These are phyloP conservation scores for Uropetala carovei DNA, from an alignment of 2,888 invertebrate genomes.

Conservation along the genomic window DNA sequence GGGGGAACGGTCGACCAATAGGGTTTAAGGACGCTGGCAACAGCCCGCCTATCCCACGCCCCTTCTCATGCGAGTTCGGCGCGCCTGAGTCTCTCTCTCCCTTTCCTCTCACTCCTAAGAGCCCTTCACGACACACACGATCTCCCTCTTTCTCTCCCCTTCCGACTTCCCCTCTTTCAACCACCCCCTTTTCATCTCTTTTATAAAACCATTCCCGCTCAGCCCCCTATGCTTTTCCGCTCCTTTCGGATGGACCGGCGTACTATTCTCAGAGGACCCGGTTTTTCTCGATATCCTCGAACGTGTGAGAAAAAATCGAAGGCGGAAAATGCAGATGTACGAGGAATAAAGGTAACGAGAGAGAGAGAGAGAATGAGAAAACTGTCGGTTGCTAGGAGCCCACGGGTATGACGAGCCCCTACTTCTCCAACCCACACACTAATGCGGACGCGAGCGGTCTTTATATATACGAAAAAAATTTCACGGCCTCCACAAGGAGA, in stretches of 20 bases:
- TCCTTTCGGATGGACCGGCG: constrained; percentile 18
- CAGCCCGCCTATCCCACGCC: constrained; percentile 33
- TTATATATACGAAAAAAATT: constrained; percentile 7
- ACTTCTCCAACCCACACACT: neutral
- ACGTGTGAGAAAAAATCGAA: no score
- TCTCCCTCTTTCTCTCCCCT: neutral
- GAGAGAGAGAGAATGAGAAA: neutral
- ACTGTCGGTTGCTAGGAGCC: constrained; percentile 3
- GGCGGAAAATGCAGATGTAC: neutral
- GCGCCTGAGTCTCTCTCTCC: neutral
- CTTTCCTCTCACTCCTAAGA: neutral
- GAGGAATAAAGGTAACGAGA: neutral
- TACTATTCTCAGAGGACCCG: no score
- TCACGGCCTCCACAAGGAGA: neutral
- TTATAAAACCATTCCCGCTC: neutral
- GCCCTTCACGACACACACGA: neutral
- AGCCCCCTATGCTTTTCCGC: neutral
- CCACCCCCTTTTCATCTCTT: neutral
- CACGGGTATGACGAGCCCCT: neutral
- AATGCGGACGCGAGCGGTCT: neutral
- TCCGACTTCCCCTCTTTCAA: neutral
- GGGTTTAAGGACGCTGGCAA: constrained; percentile 35
- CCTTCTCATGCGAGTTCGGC: constrained; percentile 25
- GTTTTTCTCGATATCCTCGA: neutral
- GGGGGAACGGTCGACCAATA: constrained; percentile 57